Percentiles rank a stretch among this genome's conserved stretches.
phyloP scores from a whole-genome alignment of 2,888 invertebrate species.

The Mellilla xanthometata region DNA sequence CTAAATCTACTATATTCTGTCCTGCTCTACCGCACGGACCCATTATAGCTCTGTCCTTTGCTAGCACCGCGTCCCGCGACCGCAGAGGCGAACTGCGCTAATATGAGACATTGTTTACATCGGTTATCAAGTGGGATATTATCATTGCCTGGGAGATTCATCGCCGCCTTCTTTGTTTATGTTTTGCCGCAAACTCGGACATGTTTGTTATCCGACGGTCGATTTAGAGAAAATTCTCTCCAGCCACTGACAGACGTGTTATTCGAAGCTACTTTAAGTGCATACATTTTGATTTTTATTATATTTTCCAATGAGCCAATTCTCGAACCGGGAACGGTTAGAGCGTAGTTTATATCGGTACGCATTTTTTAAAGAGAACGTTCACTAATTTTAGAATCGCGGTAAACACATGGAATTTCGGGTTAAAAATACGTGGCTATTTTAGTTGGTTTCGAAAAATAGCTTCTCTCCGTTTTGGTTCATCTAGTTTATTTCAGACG shows the following conservation, averaged over 20 bases:
- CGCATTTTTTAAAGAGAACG: conserved; percentile 9
- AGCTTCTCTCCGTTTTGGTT: conserved; percentile 12
- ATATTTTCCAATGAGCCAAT: conserved; percentile 8
- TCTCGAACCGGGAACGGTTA: conserved; percentile 11
- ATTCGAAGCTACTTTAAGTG: conserved; percentile 37
- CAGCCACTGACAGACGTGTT: conserved; percentile 64
- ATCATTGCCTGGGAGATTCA: conserved; percentile 69
- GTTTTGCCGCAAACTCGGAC: conserved; percentile 48
- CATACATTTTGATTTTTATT: conserved; percentile 23
- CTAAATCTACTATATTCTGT: no score
- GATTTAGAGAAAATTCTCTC: conserved; percentile 73
- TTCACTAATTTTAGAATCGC: conserved; percentile 10
- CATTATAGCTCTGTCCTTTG: no score
- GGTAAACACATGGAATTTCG: conserved; percentile 17
- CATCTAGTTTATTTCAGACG: conserved; percentile 3
- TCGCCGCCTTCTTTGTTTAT: conserved; percentile 59
- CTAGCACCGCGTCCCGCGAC: no score
- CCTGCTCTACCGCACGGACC: no score
- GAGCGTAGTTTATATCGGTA: conserved; percentile 3
- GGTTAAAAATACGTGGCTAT: conserved; percentile 21
- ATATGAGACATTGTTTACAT: no score
- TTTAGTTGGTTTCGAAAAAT: conserved; percentile 16
- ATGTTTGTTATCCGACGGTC: conserved; percentile 66
- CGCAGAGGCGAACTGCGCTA: no score
- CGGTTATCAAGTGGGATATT: no score